Evolutionary conservation across 2,888 invertebrate species (phyloP).

Genomic region (Cosmopolites sordidus): DNA sequence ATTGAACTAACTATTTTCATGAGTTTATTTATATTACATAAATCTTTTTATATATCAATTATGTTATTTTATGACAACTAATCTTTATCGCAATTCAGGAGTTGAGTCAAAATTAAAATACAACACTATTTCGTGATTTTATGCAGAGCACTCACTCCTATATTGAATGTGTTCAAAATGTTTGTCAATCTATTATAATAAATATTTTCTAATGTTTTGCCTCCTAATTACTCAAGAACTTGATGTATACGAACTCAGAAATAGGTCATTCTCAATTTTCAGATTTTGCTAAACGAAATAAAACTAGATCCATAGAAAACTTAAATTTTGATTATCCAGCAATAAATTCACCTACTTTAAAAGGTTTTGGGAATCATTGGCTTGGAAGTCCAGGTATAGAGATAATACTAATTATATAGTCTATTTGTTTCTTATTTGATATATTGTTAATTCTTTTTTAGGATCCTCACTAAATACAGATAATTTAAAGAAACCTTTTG

Average conservation of each 20-base stretch:
- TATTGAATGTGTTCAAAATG: too few relatives aligned
- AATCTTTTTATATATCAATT: too few relatives aligned
- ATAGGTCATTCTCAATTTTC: conserved; percentile 33
- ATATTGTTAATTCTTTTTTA: conserved; percentile 18
- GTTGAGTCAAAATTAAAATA: too few relatives aligned
- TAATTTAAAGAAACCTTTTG: conserved; percentile 38
- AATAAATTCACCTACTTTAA: conserved; percentile 27
- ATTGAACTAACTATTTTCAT: too few relatives aligned
- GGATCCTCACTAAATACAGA: conserved; percentile 31
- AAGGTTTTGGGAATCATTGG: conserved; percentile 36
- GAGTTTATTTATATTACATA: too few relatives aligned
- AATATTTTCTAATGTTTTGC: not conserved
- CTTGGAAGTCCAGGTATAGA: conserved; percentile 32
- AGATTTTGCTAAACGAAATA: conserved; percentile 42
- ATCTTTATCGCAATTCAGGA: too few relatives aligned
- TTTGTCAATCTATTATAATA: too few relatives aligned
- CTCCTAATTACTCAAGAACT: not conserved
- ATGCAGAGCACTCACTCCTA: too few relatives aligned
- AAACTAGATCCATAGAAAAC: conserved; percentile 38
- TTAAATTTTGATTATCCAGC: conserved; percentile 28
- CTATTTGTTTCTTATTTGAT: too few relatives aligned
- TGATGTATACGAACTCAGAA: conserved; percentile 13
- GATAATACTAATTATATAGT: too few relatives aligned
- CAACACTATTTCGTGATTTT: too few relatives aligned
- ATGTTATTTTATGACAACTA: too few relatives aligned